Percentiles rank a stretch among this genome's conserved stretches.
These are phyloP conservation scores for Drosophila setosimentum DNA, from an alignment of 2,888 invertebrate genomes.

Conservation along the genomic window DNA sequence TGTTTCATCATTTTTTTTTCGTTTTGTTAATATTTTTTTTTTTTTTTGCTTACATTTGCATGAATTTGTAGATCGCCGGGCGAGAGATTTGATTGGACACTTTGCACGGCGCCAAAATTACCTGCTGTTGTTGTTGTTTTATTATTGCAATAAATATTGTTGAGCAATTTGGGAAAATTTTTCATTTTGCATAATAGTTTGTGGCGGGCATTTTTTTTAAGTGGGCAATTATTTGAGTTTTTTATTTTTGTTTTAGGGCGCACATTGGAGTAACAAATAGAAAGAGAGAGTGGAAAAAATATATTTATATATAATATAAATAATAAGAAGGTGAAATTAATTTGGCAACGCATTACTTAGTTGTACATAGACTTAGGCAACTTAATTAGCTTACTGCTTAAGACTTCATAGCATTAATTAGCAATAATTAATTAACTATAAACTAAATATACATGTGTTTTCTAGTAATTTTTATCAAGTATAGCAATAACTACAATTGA, in stretches of 20 bases:
- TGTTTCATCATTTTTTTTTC: slow-evolving; percentile 10
- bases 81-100: slow-evolving; percentile 80
- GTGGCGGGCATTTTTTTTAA: slow-evolving; percentile 46
- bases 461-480: slow-evolving; percentile 1
- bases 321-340: slow-evolving; percentile 24
- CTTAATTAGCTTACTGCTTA: slow-evolving; percentile 37
- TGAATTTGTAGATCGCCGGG: slow-evolving; percentile 84
- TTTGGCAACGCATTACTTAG: slow-evolving; percentile 17
- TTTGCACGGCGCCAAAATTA: slow-evolving; percentile 80
- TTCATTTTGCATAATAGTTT: slow-evolving; percentile 42
- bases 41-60: slow-evolving; percentile 83
- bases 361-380: slow-evolving; percentile 9
- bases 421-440: not conserved
- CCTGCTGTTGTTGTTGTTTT: slow-evolving; percentile 73
- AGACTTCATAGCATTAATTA: slow-evolving; percentile 1
- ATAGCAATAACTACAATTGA: slow-evolving; percentile 8
- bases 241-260: slow-evolving; percentile 20
- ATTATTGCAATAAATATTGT: slow-evolving; percentile 34
- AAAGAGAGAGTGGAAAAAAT: slow-evolving; percentile 57
- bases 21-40: slow-evolving; percentile 23
- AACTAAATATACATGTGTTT: not conserved
- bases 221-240: slow-evolving; percentile 29
- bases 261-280: slow-evolving; percentile 50
- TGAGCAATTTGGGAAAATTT: slow-evolving; percentile 24
- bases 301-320: slow-evolving; percentile 34